Conservation (phyloP, 2,797 vertebrate genomes). For the Sebastes diploproa region DNA sequence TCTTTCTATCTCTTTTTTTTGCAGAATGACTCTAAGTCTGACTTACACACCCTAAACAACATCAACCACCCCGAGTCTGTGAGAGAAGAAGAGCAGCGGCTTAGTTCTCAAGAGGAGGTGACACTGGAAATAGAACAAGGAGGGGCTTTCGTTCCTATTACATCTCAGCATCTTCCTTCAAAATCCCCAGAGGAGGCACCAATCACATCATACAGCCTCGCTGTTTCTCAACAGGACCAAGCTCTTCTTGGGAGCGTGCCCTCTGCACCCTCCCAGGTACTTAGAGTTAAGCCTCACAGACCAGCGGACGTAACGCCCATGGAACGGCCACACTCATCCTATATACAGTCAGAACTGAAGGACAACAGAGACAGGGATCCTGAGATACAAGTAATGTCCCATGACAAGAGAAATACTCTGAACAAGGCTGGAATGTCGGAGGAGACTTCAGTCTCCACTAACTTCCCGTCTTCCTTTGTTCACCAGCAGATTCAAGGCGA, state of each 20-base stretch:
- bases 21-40: constrained; percentile 74
- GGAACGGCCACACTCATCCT: constrained; percentile 52
- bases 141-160: not conserved
- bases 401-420: constrained; percentile 40
- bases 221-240: constrained; percentile 21
- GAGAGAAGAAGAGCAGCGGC: constrained; percentile 68
- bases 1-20: not conserved
- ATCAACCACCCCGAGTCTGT: constrained; percentile 76
- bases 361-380: constrained; percentile 30
- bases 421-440: constrained; percentile 20
- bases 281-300: constrained; percentile 48
- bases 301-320: not conserved
- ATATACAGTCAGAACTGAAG: constrained; percentile 54
- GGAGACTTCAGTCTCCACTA: not conserved
- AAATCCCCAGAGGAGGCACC: constrained; percentile 32
- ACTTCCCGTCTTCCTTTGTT: constrained; percentile 14
- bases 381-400: constrained; percentile 22
- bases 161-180: constrained; percentile 5
- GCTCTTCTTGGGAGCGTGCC: not conserved
- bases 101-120: constrained; percentile 41
- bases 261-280: constrained; percentile 23
- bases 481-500: constrained; percentile 52
- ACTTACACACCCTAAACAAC: constrained; percentile 78
- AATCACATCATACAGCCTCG: not conserved
- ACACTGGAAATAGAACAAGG: constrained; percentile 42